A percentile compares a stretch with the other conserved stretches of the same genome.
phyloP scores from a whole-genome alignment of 30 jellyfish, hydroid and myxozoan species.

The Hydra vulgaris region DNA sequence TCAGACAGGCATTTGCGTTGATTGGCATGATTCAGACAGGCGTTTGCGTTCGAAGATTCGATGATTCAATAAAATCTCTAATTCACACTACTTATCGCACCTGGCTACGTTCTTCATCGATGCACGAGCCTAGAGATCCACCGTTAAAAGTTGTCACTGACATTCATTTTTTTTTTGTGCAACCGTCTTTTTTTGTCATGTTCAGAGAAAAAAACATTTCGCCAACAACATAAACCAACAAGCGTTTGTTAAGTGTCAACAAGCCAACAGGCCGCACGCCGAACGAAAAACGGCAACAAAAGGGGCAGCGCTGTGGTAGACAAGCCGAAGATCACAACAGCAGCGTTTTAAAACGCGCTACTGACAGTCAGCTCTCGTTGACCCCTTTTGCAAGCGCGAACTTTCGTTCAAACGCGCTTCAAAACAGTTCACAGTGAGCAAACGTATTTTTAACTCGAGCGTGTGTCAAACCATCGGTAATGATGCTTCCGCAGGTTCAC shows the following conservation, averaged over 20 bases:
- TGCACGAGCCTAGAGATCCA: slow-evolving; percentile 56
- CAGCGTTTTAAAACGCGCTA: neutral
- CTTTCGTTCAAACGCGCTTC: slow-evolving; percentile 1
- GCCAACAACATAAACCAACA: too few relatives aligned
- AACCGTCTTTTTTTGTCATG: too few relatives aligned
- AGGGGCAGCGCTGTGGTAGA: too few relatives aligned
- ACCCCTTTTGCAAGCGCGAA: neutral
- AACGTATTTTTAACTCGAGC: neutral
- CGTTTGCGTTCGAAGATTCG: slow-evolving; percentile 37
- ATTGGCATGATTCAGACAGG: slow-evolving; percentile 34
- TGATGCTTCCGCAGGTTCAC: slow-evolving; percentile 73
- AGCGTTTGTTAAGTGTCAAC: too few relatives aligned
- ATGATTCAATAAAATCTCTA: slow-evolving; percentile 33
- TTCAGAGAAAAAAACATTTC: neutral
- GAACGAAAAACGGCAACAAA: too few relatives aligned
- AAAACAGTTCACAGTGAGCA: neutral
- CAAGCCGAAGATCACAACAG: too few relatives aligned
- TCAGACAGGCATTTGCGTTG: slow-evolving; percentile 67
- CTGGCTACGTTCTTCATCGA: slow-evolving; percentile 60
- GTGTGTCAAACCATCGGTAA: slow-evolving; percentile 11
- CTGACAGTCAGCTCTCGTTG: neutral
- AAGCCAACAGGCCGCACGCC: too few relatives aligned
- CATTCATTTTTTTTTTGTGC: neutral
- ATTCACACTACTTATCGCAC: slow-evolving; percentile 36
- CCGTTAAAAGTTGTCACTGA: slow-evolving; percentile 45